phyloP scores from a whole-genome alignment of 2,888 invertebrate species.

The Ryuthela nishihirai region DNA sequence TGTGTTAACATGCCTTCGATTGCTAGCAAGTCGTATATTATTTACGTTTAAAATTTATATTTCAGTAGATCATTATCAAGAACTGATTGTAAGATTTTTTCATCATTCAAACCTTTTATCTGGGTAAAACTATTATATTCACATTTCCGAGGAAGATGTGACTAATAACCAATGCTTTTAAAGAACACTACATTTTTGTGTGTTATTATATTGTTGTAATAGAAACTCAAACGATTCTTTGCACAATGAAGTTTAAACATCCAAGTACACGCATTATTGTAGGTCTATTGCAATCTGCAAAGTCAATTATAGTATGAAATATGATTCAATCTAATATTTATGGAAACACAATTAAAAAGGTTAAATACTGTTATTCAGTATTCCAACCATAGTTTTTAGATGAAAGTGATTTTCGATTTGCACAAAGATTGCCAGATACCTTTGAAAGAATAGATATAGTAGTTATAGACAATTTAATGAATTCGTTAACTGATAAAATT shows the following conservation, averaged over 20 bases:
- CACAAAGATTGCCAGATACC: conserved; percentile 12
- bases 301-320: conserved; percentile 4
- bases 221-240: too few species aligned
- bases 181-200: too few species aligned
- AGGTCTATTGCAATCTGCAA: conserved; percentile 1
- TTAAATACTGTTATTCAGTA: conserved; percentile 19
- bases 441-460: conserved; percentile 9
- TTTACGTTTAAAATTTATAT: too few species aligned
- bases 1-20: too few species aligned
- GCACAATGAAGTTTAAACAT: conserved; percentile 2
- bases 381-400: conserved; percentile 7
- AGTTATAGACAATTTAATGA: conserved; percentile 13
- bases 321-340: conserved; percentile 7
- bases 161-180: too few species aligned
- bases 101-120: too few species aligned
- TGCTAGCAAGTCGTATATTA: too few species aligned
- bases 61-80: too few species aligned
- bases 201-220: too few species aligned
- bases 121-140: too few species aligned
- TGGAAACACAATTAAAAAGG: not conserved
- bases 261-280: not conserved
- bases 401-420: conserved; percentile 12
- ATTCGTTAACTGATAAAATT: conserved; percentile 5
- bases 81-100: too few species aligned
- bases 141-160: too few species aligned